Evolutionary conservation across 2,113 vertebrate genomes (phyloP), one percentile per base, ranked within the genome.

Genomic region (Pseudopodoces humilis): DNA sequence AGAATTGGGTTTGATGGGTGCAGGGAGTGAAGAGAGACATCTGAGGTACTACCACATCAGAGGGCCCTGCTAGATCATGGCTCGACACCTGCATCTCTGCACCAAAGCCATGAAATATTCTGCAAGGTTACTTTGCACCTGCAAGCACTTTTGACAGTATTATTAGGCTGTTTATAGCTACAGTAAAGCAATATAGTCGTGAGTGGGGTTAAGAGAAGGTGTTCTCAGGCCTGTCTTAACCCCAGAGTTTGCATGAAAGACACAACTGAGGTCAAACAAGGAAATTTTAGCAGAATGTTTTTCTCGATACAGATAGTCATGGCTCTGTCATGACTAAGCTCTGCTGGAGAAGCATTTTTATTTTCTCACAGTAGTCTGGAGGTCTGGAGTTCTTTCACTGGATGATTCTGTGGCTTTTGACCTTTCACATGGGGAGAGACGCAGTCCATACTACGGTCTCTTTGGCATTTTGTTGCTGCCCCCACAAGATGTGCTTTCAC

Each of bases 81-180:
- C 19, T 63, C 7, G 8, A 43, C 80, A 78, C 33, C 59, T 93
- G 52, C 47, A 50, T 25, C 63, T 90, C 81, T 67, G 37, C 64
- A 67, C 63, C 43, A 74, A 80, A 90, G 62, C 19, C 68, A 64
- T 50, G 41, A 75, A 85, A 77, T 35, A 27, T 11, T 58, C 53
- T 47, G 35, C 46, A 62, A 88, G 30, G 43, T 44, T 52, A 64
- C 41, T 96, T 94, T 93, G 82, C 92, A 85, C 86, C 47, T 71
- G 47, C 69, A 87, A 52, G 52, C 47, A n/a, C 50, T 80, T 80
- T 37, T 62, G 64, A 44, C 27, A 6, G 86, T 94, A 56, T 92
- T 90, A 90, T 88, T 92, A 89, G 84, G 17, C 21, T 89, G 86
- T 89, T 92, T 95, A 94, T 75, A 76, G 46, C 47, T 49, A 68